Conservation (phyloP, 1,140 invertebrate species). For the Drosophila sechellia region DNA sequence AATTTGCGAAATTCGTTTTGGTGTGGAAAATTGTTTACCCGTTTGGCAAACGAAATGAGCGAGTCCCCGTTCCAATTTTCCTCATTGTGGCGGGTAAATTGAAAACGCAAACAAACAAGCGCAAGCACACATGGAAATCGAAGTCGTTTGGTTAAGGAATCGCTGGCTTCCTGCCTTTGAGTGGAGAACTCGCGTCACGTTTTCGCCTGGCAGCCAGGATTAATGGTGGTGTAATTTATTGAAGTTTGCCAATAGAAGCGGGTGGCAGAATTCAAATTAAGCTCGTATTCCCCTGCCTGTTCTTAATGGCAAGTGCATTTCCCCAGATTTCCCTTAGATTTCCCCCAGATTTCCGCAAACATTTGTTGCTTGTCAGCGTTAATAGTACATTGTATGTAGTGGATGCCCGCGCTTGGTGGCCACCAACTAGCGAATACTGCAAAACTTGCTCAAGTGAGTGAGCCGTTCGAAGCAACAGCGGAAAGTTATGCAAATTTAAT, state of each 20-base stretch:
- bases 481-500: conserved; percentile 79
- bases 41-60: conserved; percentile 25
- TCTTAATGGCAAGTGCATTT: conserved; percentile 60
- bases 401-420: conserved; percentile 18
- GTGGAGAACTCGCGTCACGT: conserved; percentile 15
- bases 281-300: conserved; percentile 19
- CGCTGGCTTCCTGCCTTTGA: conserved; percentile 32
- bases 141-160: conserved; percentile 58
- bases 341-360: conserved; percentile 59
- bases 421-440: conserved; percentile 61
- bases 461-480: conserved; percentile 31
- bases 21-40: conserved; percentile 52
- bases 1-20: conserved; percentile 66
- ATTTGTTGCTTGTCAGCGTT: conserved; percentile 66
- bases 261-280: conserved; percentile 61
- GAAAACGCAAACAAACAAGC: conserved; percentile 61
- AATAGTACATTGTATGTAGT: background rate
- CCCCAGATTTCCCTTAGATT: conserved; percentile 51
- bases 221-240: conserved; percentile 67
- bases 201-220: conserved; percentile 45
- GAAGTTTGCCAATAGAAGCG: conserved; percentile 63
- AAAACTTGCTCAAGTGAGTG: conserved; percentile 51
- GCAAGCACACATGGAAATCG: conserved; percentile 61
- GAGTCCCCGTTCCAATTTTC: background rate
- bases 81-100: conserved; percentile 43